Evolutionary conservation across 1,140 invertebrate species (phyloP).

Genomic region (Semibalanus balanoides): DNA sequence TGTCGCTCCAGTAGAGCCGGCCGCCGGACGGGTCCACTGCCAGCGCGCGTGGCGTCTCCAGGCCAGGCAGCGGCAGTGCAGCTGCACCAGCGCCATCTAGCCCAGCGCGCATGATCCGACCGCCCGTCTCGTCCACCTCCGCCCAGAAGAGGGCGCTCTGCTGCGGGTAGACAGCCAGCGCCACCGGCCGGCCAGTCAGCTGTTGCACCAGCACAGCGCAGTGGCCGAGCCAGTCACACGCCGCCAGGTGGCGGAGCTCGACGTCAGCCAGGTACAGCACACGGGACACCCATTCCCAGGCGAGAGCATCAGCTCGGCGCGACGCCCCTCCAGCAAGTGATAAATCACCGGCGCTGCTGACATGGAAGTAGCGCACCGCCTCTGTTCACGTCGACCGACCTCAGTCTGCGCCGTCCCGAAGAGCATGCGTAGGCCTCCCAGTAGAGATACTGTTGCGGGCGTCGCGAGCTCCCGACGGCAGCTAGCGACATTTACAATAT

Average conservation of each 20-base stretch:
- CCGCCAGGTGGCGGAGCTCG: background rate
- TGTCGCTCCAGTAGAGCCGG: constrained; percentile 45
- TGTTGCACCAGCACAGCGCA: background rate
- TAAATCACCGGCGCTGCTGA: background rate
- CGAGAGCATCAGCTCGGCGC: background rate
- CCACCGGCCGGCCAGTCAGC: constrained; percentile 9
- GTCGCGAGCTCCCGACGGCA: background rate
- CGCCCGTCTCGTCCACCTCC: constrained; percentile 33
- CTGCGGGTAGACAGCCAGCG: constrained; percentile 47
- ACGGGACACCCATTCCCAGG: constrained; percentile 1
- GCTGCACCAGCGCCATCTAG: background rate
- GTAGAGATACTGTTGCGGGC: background rate
- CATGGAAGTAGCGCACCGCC: background rate
- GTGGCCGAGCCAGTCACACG: background rate
- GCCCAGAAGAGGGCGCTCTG: constrained; percentile 48
- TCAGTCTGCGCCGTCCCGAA: background rate
- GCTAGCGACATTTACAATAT: too few relatives aligned
- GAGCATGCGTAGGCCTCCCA: too few relatives aligned
- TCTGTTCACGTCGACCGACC: background rate
- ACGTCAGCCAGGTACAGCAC: background rate
- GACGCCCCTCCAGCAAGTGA: background rate
- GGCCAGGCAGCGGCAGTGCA: constrained; percentile 20
- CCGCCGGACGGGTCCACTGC: constrained; percentile 46
- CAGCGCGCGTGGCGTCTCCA: constrained; percentile 36
- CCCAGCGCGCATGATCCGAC: constrained; percentile 15